Evolutionary conservation across 92 coral and sea anemone species (phyloP).

Genomic region (Palythoa grandiflora): DNA sequence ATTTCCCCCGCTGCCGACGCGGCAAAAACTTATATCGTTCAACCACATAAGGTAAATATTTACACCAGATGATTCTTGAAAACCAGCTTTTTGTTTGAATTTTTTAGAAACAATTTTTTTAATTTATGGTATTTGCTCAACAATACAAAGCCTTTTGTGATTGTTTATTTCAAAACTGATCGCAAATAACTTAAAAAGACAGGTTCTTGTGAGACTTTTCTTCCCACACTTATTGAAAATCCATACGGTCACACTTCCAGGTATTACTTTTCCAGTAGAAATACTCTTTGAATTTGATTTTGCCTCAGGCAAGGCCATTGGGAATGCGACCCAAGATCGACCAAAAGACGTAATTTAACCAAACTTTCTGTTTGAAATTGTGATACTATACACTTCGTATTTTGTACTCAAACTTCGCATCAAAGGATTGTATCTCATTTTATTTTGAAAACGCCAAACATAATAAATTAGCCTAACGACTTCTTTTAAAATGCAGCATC

Average conservation of each 20-base stretch:
- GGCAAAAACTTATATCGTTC: background rate
- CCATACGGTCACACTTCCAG: background rate
- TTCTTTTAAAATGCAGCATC: conserved; percentile 4
- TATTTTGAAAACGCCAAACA: conserved; percentile 18
- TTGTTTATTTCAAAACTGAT: background rate
- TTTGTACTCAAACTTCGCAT: background rate
- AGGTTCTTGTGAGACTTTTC: background rate
- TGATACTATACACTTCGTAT: background rate
- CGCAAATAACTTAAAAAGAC: background rate
- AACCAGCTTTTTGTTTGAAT: background rate
- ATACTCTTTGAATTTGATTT: background rate
- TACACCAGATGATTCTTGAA: background rate
- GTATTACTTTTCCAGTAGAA: background rate
- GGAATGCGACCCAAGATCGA: conserved; percentile 15
- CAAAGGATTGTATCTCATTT: background rate
- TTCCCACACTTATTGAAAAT: background rate
- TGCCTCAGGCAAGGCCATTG: background rate
- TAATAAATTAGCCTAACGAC: background rate
- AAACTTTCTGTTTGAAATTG: background rate
- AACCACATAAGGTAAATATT: background rate
- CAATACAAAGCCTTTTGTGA: background rate
- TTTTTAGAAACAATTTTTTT: background rate
- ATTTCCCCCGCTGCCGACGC: conserved; percentile 8
- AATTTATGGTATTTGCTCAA: background rate
- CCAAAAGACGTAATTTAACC: background rate